phyloP scores from a whole-genome alignment of 2,113 vertebrate species.

The Cyprinodon tularosa region DNA sequence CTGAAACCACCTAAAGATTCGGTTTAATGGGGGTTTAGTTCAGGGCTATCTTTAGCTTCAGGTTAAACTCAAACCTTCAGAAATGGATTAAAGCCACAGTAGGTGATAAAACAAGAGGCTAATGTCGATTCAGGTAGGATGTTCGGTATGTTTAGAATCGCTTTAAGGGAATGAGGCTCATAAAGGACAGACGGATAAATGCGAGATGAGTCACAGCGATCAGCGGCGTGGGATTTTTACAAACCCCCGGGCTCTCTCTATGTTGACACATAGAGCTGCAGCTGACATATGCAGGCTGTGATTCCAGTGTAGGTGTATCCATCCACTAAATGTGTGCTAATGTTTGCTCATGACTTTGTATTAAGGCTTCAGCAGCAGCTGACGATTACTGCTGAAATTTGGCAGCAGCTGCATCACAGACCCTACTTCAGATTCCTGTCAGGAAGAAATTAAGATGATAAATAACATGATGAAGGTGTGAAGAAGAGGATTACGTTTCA shows the following conservation, averaged over 20 bases:
- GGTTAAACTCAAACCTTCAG: no score
- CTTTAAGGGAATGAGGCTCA: constrained; percentile 5
- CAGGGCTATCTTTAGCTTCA: no score
- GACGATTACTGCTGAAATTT: constrained; percentile 65
- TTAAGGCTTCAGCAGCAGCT: constrained; percentile 48
- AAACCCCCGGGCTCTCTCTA: constrained; percentile 54
- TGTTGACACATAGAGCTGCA: constrained; percentile 64
- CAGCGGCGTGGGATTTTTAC: constrained; percentile 69
- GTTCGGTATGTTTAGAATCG: not conserved
- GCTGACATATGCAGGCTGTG: constrained; percentile 56
- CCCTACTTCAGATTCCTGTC: constrained; percentile 29
- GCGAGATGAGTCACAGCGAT: constrained; percentile 58
- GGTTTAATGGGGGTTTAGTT: no score
- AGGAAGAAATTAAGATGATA: constrained; percentile 29
- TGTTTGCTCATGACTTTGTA: constrained; percentile 13
- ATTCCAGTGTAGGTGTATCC: constrained; percentile 22
- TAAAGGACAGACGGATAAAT: not conserved
- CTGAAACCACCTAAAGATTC: not conserved
- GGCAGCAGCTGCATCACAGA: constrained; percentile 54
- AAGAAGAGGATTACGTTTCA: constrained; percentile 15
- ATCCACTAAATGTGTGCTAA: constrained; percentile 1
- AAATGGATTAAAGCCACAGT: no score
- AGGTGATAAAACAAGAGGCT: no score
- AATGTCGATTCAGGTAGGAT: not conserved
- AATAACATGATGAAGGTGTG: constrained; percentile 4